A percentile compares a stretch with the other conserved stretches of the same genome.
phyloP scores from a whole-genome alignment of 2,113 vertebrate genomes.

The Cryptotis parvus region DNA sequence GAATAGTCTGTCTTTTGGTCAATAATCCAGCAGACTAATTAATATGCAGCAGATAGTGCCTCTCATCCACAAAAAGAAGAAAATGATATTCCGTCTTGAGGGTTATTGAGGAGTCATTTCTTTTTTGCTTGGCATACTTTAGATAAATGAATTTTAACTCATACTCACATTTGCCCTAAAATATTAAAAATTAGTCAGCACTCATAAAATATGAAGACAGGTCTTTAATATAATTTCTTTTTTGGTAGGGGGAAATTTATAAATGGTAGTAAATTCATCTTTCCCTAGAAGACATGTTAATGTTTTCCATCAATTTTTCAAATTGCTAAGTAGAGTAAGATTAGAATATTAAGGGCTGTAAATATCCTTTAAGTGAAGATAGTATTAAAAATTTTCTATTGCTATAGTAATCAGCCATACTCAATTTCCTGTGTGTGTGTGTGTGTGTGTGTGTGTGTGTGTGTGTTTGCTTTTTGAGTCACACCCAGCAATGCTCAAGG shows the following conservation, averaged over 20 bases:
- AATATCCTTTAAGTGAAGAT: constrained; percentile 58
- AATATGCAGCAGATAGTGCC: neutral
- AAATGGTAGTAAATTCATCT: constrained; percentile 49
- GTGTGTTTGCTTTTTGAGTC: no score
- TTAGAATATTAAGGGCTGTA: constrained; percentile 46
- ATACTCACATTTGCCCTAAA: constrained; percentile 17
- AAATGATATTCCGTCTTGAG: constrained; percentile 56
- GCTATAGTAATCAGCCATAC: constrained; percentile 33
- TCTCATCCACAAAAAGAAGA: neutral
- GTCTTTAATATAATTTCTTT: constrained; percentile 66
- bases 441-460: no score
- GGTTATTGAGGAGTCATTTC: neutral
- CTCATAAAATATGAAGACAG: constrained; percentile 24
- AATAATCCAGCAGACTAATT: neutral
- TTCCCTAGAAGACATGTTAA: constrained; percentile 6
- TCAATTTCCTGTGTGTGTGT: no score
- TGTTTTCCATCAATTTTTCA: constrained; percentile 65
- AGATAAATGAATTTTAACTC: constrained; percentile 59
- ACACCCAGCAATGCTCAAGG: no score
- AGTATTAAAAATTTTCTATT: constrained; percentile 51
- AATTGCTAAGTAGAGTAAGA: constrained; percentile 20
- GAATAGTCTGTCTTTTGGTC: constrained; percentile 48
- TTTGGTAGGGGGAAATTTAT: constrained; percentile 36
- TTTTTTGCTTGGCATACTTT: neutral
- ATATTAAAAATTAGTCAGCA: constrained; percentile 4